Conservation (phyloP, 2,888 invertebrate species). For the Noctua janthe region DNA sequence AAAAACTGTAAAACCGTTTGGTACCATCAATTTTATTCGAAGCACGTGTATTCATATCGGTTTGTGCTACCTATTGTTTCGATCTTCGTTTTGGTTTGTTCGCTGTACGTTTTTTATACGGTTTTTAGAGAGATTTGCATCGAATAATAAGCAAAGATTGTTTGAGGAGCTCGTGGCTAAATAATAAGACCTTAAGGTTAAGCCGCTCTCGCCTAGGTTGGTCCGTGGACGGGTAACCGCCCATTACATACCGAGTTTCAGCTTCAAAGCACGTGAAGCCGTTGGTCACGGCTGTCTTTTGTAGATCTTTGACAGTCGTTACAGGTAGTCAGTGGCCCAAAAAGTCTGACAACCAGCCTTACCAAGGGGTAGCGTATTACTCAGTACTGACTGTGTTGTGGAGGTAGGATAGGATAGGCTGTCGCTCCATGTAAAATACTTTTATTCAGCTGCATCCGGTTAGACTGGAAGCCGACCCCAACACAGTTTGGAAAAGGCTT, state of each 20-base stretch:
- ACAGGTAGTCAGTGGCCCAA: too few species aligned
- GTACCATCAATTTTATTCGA: background rate
- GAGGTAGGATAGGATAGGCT: background rate
- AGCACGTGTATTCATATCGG: constrained; percentile 14
- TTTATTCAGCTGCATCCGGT: background rate
- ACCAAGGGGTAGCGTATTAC: too few species aligned
- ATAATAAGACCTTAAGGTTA: too few species aligned
- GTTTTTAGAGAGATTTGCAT: background rate
- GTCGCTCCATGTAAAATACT: background rate
- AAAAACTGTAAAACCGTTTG: background rate
- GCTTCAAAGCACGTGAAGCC: too few species aligned
- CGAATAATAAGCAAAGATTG: background rate
- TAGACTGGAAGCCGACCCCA: too few species aligned
- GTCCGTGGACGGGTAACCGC: too few species aligned
- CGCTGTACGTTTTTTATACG: background rate
- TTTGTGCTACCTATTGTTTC: background rate
- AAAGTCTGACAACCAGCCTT: background rate
- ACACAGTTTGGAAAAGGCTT: too few species aligned
- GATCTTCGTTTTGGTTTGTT: background rate
- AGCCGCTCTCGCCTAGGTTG: too few species aligned
- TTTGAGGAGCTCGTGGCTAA: too few species aligned
- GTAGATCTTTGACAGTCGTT: too few species aligned
- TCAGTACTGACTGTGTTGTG: background rate
- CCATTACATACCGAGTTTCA: too few species aligned
- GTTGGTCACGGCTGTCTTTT: too few species aligned